Conservation (phyloP, 2,797 vertebrate species). For the Cirrhinus molitorella region DNA sequence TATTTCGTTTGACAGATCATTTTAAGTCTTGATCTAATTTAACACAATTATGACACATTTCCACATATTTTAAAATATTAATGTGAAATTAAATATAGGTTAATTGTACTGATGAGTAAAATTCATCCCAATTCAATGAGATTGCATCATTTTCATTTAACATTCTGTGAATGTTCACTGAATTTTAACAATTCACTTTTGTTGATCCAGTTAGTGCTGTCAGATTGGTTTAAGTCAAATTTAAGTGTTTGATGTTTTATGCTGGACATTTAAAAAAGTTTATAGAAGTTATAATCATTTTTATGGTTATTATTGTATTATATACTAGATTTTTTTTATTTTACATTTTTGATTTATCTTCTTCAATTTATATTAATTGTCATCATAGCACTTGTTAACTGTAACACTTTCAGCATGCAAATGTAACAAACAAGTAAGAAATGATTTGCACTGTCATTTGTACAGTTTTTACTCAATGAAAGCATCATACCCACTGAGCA, state of each 20-base stretch:
- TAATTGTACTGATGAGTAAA: not conserved
- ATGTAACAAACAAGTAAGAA: not conserved
- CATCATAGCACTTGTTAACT: not conserved
- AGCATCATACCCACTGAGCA: too few relatives aligned
- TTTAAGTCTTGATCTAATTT: not conserved
- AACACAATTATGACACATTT: not conserved
- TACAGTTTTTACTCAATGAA: too few relatives aligned
- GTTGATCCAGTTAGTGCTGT: not conserved
- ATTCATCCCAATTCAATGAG: not conserved
- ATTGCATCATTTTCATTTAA: not conserved
- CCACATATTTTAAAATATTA: not conserved
- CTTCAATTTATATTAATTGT: not conserved
- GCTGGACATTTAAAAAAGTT: not conserved
- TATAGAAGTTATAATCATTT: not conserved
- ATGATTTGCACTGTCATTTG: not conserved
- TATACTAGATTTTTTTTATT: not conserved
- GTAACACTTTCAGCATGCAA: not conserved
- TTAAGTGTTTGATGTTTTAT: not conserved
- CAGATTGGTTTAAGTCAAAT: not conserved
- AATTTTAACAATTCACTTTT: too few relatives aligned
- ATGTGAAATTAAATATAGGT: not conserved
- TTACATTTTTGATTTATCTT: not conserved
- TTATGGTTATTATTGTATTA: not conserved
- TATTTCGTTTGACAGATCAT: not conserved
- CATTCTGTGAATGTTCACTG: not conserved